Evolutionary conservation across 2,888 invertebrate genomes (phyloP), one percentile per base, ranked within the genome.

Genomic region (Watsonalla cultraria): DNA sequence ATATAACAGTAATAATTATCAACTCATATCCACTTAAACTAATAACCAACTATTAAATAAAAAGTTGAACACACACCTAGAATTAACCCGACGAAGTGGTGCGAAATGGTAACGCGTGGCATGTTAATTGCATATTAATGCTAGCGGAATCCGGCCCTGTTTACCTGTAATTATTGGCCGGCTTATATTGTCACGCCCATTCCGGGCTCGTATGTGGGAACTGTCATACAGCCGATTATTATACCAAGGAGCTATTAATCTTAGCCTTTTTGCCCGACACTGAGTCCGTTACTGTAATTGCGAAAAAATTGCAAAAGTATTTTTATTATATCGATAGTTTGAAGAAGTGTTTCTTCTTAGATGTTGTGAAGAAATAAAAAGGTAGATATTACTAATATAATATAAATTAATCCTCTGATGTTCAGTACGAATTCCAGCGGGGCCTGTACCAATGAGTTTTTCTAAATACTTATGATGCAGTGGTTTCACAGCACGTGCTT

Each of bases 61-160:
- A 37, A 13, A 49, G 37, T 37, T 34, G 6, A 34, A 48, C 14
- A 35, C 37, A 49, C 37, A 49, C 37, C 14, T 49, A 14, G 37
- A 37, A 35, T 49, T 13, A 49, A n/a, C 35, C 48, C 35, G 34
- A 48, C 37, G 37, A 24, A 49, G 49, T 49, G 49, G 37, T 37
- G 49, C 37, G 15, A 49, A 49, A 49, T 49, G 63, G 63, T 66
- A 68, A 67, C 65, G 65, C 66, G 60, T 75, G 78, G 74, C 78
- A 78, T 67, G 57, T 72, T 80, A 78, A 80, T 80, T 78, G 72
- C 74, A 72, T 75, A 75, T 78, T 78, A 78, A 80, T 76, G 62
- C 67, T 64, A 65, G 57, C 61, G 68, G 75, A 74, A 72, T 75
- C 72, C 69, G 61, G 71, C 59, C 67, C 74, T 70, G 71, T 68